Base-by-base conservation (phyloP, 2,797 vertebrate genomes). In the Pterois miles region DNA sequence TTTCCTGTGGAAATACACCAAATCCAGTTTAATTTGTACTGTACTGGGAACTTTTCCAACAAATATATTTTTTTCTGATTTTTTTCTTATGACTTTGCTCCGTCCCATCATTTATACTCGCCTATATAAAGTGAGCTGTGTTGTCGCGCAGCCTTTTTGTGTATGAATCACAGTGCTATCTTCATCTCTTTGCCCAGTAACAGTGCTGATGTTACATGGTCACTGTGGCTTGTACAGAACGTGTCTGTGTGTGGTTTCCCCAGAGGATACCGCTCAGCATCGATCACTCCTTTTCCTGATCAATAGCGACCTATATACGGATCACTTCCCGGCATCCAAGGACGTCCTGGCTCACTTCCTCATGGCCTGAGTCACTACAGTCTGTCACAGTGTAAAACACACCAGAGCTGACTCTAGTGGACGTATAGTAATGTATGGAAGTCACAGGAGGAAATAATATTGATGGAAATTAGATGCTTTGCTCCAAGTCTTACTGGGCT, bases 301-400 rank as follows among this genome's bases (percentile, higher is more conserved):
- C 80, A 29, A 76, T 85, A 8, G 14, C 4, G 38, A 64, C 78
- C 62, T 65, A 52, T 27, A 62, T 74, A 65, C 20, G 8, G 65
- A 82, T 80, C 72, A 67, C 56, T 60, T 80, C 48, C 67, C 67
- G 27, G 70, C 27, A 53, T 56, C 60, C 70, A 62, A 84, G 73
- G 70, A 74, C 70, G 31, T 50, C 64, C 11, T 27, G 68, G 22
- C 18, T 31, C 2, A 33, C 33, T 58, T 58, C 20, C 34, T 64
- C 7, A 11, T 50, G 63, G 34, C 18, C 25, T 60, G 25, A 59
- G 67, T 53, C 36, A 75, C 64, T 12, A 11, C 36, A 23, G 43
- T 12, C 46, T 36, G 52, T 33, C 53, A 65, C 70, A 5, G 46
- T 18, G 36, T 10, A 4, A 46, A 40, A 10, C 20, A 3, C 1